Base-by-base conservation (phyloP, 2,888 invertebrate genomes). In the Clistopyga incitator region DNA sequence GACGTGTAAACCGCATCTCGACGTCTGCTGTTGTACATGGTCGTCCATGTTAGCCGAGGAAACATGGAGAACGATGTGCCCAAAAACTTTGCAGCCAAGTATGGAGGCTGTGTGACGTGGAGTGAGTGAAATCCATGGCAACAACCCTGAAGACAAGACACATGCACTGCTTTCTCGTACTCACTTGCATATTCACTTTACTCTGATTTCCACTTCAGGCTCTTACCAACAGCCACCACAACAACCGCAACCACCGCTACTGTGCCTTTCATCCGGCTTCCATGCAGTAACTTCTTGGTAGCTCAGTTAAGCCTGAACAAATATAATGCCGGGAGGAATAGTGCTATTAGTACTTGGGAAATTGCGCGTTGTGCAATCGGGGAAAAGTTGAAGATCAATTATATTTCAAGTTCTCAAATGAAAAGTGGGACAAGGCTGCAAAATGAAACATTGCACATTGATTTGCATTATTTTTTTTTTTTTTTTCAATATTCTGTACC, bases 201-300 rank as follows among this genome's bases (percentile, higher is more conserved):
- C 80, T 34, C 75, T 29, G 61, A 75, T 81, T 70, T 70, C 42
- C 75, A 70, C 68, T 70, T 15, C 59, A 29, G 64, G 59, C n/a
- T 52, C 70, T 68, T 47, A 42, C 38, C 67, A 20, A 6, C 64
- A 20, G 20, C 13, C 11, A 10, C 25, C 13, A 56, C 18, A 2
- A 18, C 18, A 18, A 50, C 47, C 45, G 38, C 38, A 45, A 45
- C 59, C 25, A 42, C 59, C 61, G 70, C 25, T 1, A 45, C 45
- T 38, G 45, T 52, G n/a, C 59, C 29, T 75, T 75, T 64, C 75
- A 54, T 75, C 38, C 15, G 25, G 50, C 15, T 75, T 75, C 20
- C 25, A 18, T 15, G 20, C 20, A 13, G 11, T 54, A 70, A 76
- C 23, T 81, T 45, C 50, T 59, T 68, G 29, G 65, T 34, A 18